A percentile compares a stretch with the other conserved stretches of the same genome.
These are phyloP conservation scores for Diphyllodes magnificus DNA, from an alignment of 2,113 vertebrate genomes.

Conservation along the genomic window DNA sequence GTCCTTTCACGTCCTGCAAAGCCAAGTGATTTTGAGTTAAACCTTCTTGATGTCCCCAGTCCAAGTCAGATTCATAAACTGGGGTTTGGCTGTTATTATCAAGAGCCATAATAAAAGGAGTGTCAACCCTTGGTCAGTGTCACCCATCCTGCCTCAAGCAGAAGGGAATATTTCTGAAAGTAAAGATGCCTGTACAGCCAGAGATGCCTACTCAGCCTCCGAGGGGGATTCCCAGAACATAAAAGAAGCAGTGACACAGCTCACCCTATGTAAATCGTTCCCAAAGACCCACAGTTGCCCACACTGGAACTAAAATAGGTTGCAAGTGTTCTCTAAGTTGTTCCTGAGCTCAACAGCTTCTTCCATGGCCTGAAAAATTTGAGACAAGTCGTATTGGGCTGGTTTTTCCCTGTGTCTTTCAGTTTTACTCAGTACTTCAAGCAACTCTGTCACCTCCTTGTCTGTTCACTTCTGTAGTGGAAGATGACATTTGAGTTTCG, in stretches of 20 bases:
- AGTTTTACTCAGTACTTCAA: not conserved
- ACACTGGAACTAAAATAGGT: not conserved
- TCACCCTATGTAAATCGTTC: not conserved
- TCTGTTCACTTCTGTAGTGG: not conserved
- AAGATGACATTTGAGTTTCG: not conserved
- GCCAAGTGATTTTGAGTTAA: not conserved
- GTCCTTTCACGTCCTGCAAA: not conserved
- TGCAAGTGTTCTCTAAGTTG: not conserved
- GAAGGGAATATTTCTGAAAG: not conserved
- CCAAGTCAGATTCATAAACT: fast-evolving
- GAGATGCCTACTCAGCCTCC: not conserved
- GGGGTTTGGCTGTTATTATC: not conserved
- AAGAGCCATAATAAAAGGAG: not conserved
- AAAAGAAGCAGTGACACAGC: not conserved
- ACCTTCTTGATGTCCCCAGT: fast-evolving
- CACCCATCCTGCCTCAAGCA: not conserved
- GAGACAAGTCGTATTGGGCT: not conserved
- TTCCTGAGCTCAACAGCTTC: not conserved
- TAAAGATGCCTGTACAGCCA: not conserved
- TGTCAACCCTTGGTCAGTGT: not conserved
- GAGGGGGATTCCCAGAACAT: not conserved
- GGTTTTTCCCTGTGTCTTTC: not conserved
- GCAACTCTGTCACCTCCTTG: not conserved
- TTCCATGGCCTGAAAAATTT: not conserved
- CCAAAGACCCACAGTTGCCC: not conserved